Evolutionary conservation across 2,888 invertebrate species (phyloP).

Genomic region (Ichneumon xanthorius): DNA sequence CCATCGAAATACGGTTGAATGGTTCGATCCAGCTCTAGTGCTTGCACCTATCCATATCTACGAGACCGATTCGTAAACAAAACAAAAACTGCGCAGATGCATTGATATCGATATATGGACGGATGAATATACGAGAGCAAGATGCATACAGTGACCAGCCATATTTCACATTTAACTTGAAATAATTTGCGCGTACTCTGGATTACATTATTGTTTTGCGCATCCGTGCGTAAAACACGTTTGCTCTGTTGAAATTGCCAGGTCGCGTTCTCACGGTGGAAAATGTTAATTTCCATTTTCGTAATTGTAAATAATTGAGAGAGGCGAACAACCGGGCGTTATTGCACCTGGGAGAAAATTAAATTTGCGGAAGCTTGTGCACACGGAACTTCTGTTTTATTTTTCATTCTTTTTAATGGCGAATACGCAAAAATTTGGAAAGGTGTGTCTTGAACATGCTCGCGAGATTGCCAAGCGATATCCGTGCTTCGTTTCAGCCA

Average conservation of each 20-base stretch:
- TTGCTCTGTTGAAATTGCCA: not conserved
- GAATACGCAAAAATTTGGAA: not conserved
- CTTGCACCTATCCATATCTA: not conserved
- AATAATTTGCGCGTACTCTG: slow-evolving; percentile 11
- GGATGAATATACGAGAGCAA: not conserved
- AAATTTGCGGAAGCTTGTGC: not conserved
- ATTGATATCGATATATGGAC: not conserved
- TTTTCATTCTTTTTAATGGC: not conserved
- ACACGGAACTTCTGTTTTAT: not conserved
- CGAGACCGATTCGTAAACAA: not conserved
- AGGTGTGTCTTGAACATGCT: not conserved
- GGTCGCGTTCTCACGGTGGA: not conserved
- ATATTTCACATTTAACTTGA: slow-evolving; percentile 12
- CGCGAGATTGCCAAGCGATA: not conserved
- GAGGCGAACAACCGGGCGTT: not conserved
- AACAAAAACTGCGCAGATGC: not conserved
- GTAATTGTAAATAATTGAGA: slow-evolving; percentile 11
- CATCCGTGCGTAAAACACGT: slow-evolving; percentile 9
- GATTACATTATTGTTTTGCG: slow-evolving; percentile 6
- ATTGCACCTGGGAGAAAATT: slow-evolving; percentile 3
- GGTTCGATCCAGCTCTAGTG: not conserved
- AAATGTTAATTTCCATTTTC: slow-evolving; percentile 6
- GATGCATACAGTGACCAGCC: not conserved
- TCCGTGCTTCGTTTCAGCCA: not conserved
- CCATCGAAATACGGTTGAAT: slow-evolving; percentile 27